phyloP scores from a whole-genome alignment of 37 sponge, comb jelly and placozoan species.

The Ianthella basta region DNA sequence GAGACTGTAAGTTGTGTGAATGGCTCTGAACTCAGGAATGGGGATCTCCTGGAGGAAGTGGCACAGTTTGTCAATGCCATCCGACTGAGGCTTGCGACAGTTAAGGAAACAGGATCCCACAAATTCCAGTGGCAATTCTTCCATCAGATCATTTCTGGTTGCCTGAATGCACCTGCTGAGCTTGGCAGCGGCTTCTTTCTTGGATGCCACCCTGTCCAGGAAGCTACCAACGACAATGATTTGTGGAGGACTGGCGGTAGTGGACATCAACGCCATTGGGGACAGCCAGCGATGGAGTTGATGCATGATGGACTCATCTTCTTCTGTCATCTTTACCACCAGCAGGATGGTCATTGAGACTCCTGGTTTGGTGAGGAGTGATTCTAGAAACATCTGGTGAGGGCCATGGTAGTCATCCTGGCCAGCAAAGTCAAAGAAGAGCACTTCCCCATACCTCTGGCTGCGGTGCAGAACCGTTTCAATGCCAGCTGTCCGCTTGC shows the following conservation, averaged over 20 bases:
- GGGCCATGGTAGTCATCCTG: constrained; percentile 27
- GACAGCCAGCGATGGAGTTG: constrained; percentile 7
- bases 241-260: not conserved
- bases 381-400: constrained; percentile 10
- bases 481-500: constrained; percentile 20
- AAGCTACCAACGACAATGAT: constrained; percentile 3
- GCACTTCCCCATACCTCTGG: constrained; percentile 3
- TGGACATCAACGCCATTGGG: not conserved
- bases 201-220: not conserved
- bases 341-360: not conserved
- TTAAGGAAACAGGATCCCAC: not conserved
- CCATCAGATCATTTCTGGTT: not conserved
- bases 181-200: not conserved
- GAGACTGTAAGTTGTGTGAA: not conserved
- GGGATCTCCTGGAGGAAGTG: not conserved
- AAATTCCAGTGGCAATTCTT: not conserved
- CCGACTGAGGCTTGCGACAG: not conserved
- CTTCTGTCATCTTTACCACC: constrained; percentile 9
- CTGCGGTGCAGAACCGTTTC: not conserved
- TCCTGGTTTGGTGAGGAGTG: not conserved
- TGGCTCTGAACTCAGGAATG: not conserved
- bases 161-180: not conserved
- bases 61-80: not conserved
- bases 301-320: not conserved
- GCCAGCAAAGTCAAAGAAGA: constrained; percentile 27